These are phyloP conservation scores for Scrobipalpa atriplicella DNA, from an alignment of 2,888 invertebrate species.

Conservation along the genomic window DNA sequence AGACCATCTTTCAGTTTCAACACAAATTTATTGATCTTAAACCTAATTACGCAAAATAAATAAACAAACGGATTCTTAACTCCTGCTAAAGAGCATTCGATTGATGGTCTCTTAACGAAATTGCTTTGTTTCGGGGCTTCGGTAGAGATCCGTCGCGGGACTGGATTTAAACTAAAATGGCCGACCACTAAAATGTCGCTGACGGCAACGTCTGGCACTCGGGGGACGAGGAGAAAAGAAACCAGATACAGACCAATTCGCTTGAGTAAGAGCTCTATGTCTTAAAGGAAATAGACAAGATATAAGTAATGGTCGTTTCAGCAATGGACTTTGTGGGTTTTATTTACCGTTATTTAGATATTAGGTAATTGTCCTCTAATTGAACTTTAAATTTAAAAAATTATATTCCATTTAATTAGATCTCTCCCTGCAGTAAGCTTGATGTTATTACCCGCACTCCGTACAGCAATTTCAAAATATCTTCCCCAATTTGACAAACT, in stretches of 20 bases:
- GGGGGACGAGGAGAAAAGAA: not conserved
- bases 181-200: conserved; percentile 46
- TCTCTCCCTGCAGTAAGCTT: too few species aligned
- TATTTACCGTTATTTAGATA: too few species aligned
- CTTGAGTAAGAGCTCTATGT: not conserved
- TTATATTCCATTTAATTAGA: too few species aligned
- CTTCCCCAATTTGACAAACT: too few species aligned
- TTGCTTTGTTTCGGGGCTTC: conserved; percentile 48
- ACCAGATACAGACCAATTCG: conserved; percentile 9
- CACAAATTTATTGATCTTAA: not conserved
- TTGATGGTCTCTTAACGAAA: conserved; percentile 33
- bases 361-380: too few species aligned
- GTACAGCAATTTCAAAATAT: too few species aligned
- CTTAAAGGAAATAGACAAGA: not conserved
- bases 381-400: too few species aligned
- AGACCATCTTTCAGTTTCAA: too few species aligned
- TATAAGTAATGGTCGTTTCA: not conserved
- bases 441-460: too few species aligned
- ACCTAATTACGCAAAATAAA: not conserved
- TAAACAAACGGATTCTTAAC: not conserved
- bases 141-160: conserved; percentile 37
- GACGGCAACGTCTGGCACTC: conserved; percentile 30
- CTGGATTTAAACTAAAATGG: conserved; percentile 45
- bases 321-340: not conserved
- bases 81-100: not conserved